Evolutionary conservation across 2,797 vertebrate species (phyloP).

Genomic region (Kryptopterus vitreolus): DNA sequence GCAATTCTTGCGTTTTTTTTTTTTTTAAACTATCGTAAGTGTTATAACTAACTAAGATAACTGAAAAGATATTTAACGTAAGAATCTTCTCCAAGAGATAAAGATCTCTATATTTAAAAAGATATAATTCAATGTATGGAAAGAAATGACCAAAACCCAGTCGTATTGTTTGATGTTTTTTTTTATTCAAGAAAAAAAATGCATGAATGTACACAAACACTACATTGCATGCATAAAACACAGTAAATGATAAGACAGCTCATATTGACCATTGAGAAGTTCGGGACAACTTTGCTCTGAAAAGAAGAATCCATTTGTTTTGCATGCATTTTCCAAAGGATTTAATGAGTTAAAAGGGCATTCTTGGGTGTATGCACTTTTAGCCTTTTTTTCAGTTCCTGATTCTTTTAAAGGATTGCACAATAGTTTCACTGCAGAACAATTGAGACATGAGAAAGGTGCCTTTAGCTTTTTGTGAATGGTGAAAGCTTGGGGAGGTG

Average conservation of each 20-base stretch:
- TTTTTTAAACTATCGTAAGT: too few species aligned
- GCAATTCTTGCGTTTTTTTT: too few species aligned
- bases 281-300: not conserved
- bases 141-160: not conserved
- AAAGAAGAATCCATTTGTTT: not conserved
- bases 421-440: conserved; percentile 55
- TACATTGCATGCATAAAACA: not conserved
- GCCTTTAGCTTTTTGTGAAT: conserved; percentile 55
- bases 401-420: conserved; percentile 54
- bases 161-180: not conserved
- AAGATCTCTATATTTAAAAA: too few species aligned
- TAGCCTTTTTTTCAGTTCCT: conserved; percentile 58
- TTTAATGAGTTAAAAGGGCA: conserved; percentile 32
- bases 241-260: not conserved
- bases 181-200: not conserved
- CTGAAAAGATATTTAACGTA: too few species aligned
- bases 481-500: conserved; percentile 26
- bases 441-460: conserved; percentile 52
- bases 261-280: not conserved
- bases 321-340: conserved; percentile 20
- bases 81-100: too few species aligned
- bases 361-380: conserved; percentile 44
- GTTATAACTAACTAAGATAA: too few species aligned
- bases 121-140: too few species aligned
- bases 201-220: not conserved